Evolutionary conservation across 2,797 vertebrate genomes (phyloP), one percentile per base, ranked within the genome.

Genomic region (Crenichthys baileyi): DNA sequence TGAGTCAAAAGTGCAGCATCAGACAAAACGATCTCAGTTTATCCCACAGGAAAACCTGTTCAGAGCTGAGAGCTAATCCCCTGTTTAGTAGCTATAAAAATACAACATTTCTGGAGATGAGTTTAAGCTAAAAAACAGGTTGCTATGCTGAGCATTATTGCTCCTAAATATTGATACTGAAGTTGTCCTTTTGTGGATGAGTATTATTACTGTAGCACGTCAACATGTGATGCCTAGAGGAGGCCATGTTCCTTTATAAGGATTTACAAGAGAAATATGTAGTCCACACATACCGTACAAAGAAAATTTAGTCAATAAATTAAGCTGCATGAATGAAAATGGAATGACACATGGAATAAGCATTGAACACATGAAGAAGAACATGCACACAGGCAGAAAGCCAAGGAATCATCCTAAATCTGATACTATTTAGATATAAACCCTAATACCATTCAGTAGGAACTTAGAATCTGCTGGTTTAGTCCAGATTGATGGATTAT

Each of bases 71-170:
- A 68, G 72, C 70, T 90, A 90, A 91, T 91, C 83, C 86, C 41
- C 39, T 56, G 70, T 91, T 90, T 91, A 91, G 91, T 74, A 76
- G 81, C 84, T 80, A 74, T 89, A 90, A 89, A 65, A 86, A 77
- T 44, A 58, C 73, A 67, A 65, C 88, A 85, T 76, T 89, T 88
- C 24, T 76, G 60, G 71, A 86, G 75, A 80, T 50, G 78, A 77
- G 61, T 50, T 48, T 29, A 50, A 70, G 77, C 68, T 74, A 31
- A 63, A 72, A 16, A 65, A 81, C 55, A 70, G 39, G 60, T 29
- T 24, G 72, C 51, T 31, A 2, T 31, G 31, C 31, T 3, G 29
- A 67, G 24, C 1, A 67, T 1, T 11, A 22, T 8, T 44, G 20
- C 9, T 13, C 22, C 13, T 5, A 18, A 39, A 67, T 12, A 39